Evolutionary conservation across 64 coral and sea anemone species (phyloP).

Genomic region (Porites australiensis): DNA sequence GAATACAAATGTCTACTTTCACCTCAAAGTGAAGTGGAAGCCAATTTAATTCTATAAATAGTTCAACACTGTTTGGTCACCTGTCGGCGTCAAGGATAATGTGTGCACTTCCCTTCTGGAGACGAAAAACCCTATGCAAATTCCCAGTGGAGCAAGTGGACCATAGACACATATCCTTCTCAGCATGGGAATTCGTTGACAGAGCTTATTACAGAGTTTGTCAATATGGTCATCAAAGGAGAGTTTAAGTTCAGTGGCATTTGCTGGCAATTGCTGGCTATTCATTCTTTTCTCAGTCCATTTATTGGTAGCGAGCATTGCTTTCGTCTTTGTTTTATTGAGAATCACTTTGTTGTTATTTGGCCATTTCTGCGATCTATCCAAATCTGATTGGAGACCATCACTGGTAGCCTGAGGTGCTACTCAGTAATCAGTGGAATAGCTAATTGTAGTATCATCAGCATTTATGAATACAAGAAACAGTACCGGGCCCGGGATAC

Average conservation of each 20-base stretch:
- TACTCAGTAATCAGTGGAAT: conserved; percentile 1
- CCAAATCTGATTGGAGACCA: conserved; percentile 19
- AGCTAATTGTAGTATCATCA: conserved; percentile 53
- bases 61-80: too few relatives aligned
- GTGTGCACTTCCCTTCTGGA: too few relatives aligned
- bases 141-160: background rate
- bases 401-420: background rate
- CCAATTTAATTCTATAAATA: too few relatives aligned
- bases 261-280: too few relatives aligned
- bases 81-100: too few relatives aligned
- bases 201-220: too few relatives aligned
- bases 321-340: conserved; percentile 65
- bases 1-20: too few relatives aligned
- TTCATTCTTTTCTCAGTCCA: too few relatives aligned
- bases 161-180: conserved; percentile 35
- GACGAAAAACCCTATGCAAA: too few relatives aligned
- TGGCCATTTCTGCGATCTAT: conserved; percentile 10
- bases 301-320: background rate
- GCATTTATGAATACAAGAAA: conserved; percentile 66
- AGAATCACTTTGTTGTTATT: conserved; percentile 53
- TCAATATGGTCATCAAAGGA: too few relatives aligned
- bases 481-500: conserved; percentile 26
- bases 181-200: conserved; percentile 2
- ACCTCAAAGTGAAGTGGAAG: too few relatives aligned
- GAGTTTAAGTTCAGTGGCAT: too few relatives aligned